These are phyloP conservation scores for Albula goreensis DNA, from an alignment of 2,113 vertebrate genomes.

Conservation along the genomic window DNA sequence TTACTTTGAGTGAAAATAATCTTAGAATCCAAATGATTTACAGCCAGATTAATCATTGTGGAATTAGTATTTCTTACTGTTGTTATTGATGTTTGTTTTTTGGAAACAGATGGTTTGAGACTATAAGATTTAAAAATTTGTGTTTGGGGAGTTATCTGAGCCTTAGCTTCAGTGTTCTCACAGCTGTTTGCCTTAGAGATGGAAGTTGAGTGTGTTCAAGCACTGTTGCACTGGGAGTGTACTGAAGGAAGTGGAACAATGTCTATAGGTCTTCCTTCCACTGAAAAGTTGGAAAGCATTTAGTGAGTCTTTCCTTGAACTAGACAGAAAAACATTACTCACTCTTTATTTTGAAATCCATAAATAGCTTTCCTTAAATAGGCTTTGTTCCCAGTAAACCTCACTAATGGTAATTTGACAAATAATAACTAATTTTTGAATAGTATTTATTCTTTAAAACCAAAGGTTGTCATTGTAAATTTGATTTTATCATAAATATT, in stretches of 20 bases:
- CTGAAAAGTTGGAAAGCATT: no score
- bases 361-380: neutral
- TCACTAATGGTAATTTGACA: neutral
- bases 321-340: neutral
- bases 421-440: neutral
- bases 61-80: neutral
- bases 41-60: neutral
- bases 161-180: neutral
- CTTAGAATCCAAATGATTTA: neutral
- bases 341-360: neutral
- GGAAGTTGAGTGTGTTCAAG: neutral
- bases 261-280: neutral
- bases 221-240: neutral
- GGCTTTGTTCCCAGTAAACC: neutral
- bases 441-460: neutral
- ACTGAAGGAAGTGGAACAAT: neutral
- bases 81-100: conserved; percentile 7
- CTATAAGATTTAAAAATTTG: neutral
- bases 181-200: neutral
- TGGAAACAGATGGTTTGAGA: conserved; percentile 5
- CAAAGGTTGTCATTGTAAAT: neutral
- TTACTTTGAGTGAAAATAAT: neutral
- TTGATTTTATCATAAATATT: neutral
- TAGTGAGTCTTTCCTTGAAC: no score
- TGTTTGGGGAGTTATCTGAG: neutral